A percentile compares a stretch with the other conserved stretches of the same genome.
Conservation (phyloP, 2,797 vertebrate genomes). For the Rhodeus uyekii region DNA sequence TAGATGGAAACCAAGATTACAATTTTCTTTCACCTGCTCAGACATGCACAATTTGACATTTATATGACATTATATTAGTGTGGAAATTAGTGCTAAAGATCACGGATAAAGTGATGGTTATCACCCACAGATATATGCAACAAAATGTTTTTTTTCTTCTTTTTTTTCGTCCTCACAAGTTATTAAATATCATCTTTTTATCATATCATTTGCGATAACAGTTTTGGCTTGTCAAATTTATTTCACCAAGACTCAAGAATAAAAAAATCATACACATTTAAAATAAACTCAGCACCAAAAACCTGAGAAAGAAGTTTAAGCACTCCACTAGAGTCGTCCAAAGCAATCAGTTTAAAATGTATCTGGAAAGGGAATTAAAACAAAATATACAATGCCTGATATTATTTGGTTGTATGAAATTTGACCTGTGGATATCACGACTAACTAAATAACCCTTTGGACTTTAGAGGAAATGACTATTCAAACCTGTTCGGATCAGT, state of each 20-base stretch:
- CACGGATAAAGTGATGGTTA: slow-evolving; percentile 45
- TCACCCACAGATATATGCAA: slow-evolving; percentile 37
- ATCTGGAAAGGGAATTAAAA: slow-evolving; percentile 14
- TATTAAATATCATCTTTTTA: slow-evolving; percentile 44
- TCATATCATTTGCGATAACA: slow-evolving; percentile 33
- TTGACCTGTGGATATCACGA: slow-evolving; percentile 1
- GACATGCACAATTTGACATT: slow-evolving; percentile 47
- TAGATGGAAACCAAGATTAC: slow-evolving; percentile 35
- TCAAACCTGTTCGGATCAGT: neutral
- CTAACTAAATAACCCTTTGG: neutral
- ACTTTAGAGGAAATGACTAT: slow-evolving; percentile 1
- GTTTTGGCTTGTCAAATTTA: slow-evolving; percentile 52
- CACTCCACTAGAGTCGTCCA: slow-evolving; percentile 36
- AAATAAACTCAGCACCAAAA: slow-evolving; percentile 54
- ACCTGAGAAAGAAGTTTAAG: slow-evolving; percentile 58
- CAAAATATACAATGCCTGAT: slow-evolving; percentile 6
- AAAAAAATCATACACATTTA: slow-evolving; percentile 53
- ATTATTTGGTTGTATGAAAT: slow-evolving; percentile 5
- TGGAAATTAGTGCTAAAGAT: slow-evolving; percentile 48
- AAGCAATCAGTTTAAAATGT: neutral
- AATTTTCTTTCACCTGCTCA: slow-evolving; percentile 36
- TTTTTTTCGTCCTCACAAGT: slow-evolving; percentile 1
- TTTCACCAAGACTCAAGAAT: slow-evolving; percentile 44
- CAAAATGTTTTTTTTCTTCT: slow-evolving; percentile 1
- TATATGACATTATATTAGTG: slow-evolving; percentile 47